Evolutionary conservation across 2,113 vertebrate species (phyloP).

Genomic region (Pteropus alecto): DNA sequence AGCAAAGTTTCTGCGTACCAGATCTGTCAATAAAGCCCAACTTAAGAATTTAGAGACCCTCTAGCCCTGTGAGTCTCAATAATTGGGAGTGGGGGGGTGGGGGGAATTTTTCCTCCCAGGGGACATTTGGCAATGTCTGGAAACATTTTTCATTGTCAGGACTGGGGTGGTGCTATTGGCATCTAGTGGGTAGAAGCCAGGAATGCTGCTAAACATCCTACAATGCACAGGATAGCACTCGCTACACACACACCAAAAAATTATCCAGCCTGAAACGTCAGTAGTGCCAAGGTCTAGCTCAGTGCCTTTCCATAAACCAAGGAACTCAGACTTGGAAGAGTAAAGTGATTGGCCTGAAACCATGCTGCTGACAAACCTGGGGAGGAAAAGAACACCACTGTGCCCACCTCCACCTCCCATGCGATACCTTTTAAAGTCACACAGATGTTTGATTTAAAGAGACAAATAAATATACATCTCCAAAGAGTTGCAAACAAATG

Average conservation of each 20-base stretch:
- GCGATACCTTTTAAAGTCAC: neutral
- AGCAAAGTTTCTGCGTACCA: neutral
- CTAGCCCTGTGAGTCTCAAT: neutral
- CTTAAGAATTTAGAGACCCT: neutral
- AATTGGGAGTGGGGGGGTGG: neutral
- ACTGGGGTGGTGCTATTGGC: neutral
- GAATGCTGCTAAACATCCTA: neutral
- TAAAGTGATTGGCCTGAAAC: neutral
- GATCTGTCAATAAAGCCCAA: neutral
- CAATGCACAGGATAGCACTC: neutral
- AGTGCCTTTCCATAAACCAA: neutral
- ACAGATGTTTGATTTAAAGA: neutral
- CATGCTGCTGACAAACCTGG: neutral
- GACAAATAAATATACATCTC: neutral
- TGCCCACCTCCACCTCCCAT: neutral
- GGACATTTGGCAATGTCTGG: neutral
- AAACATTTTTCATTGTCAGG: neutral
- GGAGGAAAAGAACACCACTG: neutral
- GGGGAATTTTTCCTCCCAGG: neutral
- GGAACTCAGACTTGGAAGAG: neutral
- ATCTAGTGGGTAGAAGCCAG: neutral
- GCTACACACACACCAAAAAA: neutral
- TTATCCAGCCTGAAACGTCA: neutral
- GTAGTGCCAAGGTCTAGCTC: neutral
- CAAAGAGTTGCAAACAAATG: conserved; percentile 10